phyloP scores from a whole-genome alignment of 2,888 invertebrate species.

The Eucriotettix oculatus region DNA sequence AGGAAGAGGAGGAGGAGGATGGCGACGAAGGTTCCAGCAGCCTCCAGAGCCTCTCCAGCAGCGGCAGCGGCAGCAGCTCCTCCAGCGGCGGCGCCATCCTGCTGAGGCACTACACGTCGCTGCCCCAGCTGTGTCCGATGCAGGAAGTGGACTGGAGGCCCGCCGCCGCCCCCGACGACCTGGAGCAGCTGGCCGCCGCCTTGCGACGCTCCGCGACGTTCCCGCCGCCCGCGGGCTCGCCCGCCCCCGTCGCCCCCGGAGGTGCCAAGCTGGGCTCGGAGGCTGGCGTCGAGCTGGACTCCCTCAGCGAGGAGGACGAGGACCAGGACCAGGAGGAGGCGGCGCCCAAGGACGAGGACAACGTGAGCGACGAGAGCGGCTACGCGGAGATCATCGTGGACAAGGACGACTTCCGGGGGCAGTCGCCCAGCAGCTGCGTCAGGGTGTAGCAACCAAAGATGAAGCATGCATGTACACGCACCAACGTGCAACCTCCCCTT shows the following conservation, averaged over 20 bases:
- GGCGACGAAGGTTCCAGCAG: conserved; percentile 12
- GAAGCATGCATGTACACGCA: no score
- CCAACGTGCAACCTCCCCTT: no score
- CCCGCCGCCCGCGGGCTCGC: conserved; percentile 30
- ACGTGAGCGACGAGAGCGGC: conserved; percentile 78
- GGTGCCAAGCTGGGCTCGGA: conserved; percentile 3
- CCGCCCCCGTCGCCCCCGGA: neutral
- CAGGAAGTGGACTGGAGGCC: conserved; percentile 3
- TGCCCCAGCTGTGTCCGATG: neutral
- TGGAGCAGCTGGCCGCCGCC: conserved; percentile 11
- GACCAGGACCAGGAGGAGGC: neutral
- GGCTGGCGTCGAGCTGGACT: conserved; percentile 17
- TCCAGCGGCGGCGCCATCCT: neutral
- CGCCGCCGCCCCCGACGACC: neutral
- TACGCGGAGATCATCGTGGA: conserved; percentile 51
- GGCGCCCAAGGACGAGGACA: conserved; percentile 34
- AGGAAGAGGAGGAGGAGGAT: conserved; percentile 9
- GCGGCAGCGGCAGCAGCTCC: conserved; percentile 7
- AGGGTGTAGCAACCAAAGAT: neutral
- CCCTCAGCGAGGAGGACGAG: conserved; percentile 21
- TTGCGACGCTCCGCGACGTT: conserved; percentile 25
- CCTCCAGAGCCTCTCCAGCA: conserved; percentile 11
- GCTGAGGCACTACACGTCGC: neutral
- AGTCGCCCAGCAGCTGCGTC: neutral
- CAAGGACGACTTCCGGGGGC: neutral